A percentile compares a stretch with the other conserved stretches of the same genome.
These are phyloP conservation scores for Gouania willdenowi DNA, from an alignment of 2,797 vertebrate genomes.

Conservation along the genomic window DNA sequence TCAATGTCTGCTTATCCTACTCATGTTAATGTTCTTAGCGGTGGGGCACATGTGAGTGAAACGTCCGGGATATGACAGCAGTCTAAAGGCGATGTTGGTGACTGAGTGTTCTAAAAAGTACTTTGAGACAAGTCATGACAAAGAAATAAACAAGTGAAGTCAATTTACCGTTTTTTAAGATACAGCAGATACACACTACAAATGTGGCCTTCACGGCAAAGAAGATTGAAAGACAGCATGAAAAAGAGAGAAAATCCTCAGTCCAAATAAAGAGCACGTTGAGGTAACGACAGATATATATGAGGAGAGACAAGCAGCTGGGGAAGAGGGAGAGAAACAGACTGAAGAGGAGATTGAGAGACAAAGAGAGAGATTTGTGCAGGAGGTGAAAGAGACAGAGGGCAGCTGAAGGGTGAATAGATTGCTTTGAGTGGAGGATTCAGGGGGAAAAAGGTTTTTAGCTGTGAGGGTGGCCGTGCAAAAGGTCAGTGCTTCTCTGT, in stretches of 20 bases:
- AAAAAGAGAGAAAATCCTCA: not conserved
- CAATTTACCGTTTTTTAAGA: no score
- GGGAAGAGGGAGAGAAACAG: conserved; percentile 1
- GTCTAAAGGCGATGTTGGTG: no score
- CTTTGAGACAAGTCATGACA: no score
- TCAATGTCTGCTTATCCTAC: no score
- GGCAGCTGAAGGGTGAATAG: conserved; percentile 24
- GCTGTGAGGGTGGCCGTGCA: conserved; percentile 22
- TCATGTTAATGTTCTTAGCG: no score
- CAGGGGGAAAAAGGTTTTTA: conserved; percentile 35
- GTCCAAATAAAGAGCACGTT: conserved; percentile 31
- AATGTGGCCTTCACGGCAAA: conserved; percentile 10
- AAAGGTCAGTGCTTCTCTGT: conserved; percentile 35
- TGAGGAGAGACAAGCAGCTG: conserved; percentile 16
- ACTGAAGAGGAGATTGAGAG: not conserved
- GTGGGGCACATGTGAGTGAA: no score
- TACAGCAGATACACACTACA: no score
- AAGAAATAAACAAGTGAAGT: not conserved
- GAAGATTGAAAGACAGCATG: conserved; percentile 7
- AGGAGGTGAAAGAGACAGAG: not conserved
- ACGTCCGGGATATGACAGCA: no score
- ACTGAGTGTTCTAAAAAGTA: no score
- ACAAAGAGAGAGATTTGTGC: not conserved
- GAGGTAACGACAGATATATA: conserved; percentile 20
- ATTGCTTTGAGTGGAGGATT: conserved; percentile 36